Evolutionary conservation across 2,888 invertebrate genomes (phyloP).

Genomic region (Sycophila texana): DNA sequence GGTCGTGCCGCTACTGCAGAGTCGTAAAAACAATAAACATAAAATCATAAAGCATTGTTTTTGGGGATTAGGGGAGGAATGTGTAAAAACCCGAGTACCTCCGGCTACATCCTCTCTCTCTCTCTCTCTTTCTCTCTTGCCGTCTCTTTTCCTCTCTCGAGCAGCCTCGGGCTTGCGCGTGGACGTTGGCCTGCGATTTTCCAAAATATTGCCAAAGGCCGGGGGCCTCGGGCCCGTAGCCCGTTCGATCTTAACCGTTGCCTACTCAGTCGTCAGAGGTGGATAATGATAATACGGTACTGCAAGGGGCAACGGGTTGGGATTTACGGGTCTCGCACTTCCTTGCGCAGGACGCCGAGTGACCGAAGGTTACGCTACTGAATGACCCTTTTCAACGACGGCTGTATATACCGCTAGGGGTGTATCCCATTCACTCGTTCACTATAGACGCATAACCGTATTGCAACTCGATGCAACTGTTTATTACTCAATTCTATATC

Average conservation of each 20-base stretch:
- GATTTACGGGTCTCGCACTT: slow-evolving; percentile 16
- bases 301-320: slow-evolving; percentile 7
- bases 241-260: no score
- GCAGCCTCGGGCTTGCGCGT: no score
- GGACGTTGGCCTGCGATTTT: neutral
- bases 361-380: slow-evolving; percentile 36
- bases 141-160: neutral
- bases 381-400: slow-evolving; percentile 26
- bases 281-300: slow-evolving; percentile 53
- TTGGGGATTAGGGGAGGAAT: slow-evolving; percentile 57
- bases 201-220: slow-evolving; percentile 11
- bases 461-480: neutral
- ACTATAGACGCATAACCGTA: neutral
- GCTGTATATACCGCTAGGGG: neutral
- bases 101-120: neutral
- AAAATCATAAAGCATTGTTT: slow-evolving; percentile 69
- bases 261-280: neutral
- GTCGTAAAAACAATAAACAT: slow-evolving; percentile 71
- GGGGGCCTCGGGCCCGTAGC: neutral
- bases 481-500: neutral
- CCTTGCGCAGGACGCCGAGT: neutral
- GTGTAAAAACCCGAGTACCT: slow-evolving; percentile 53
- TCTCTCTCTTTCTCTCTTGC: neutral
- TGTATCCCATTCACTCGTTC: slow-evolving; percentile 22
- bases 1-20: slow-evolving; percentile 63